phyloP scores from a whole-genome alignment of 2,797 vertebrate species.

The Sarcoramphus papa region DNA sequence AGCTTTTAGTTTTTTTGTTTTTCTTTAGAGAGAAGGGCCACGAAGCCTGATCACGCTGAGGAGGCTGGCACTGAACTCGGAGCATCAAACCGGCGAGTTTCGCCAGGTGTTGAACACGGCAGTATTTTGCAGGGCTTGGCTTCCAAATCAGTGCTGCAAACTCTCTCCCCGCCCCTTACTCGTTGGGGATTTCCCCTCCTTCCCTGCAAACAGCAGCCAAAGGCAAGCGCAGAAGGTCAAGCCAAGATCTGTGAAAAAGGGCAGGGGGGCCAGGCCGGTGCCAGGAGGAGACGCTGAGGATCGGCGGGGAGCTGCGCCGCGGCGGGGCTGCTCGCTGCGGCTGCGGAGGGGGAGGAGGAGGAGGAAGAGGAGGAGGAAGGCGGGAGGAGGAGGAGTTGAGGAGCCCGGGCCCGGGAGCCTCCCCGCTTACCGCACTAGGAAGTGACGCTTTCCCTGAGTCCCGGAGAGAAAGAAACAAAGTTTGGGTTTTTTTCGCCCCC shows the following conservation, averaged over 20 bases:
- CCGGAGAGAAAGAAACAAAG: constrained; percentile 74
- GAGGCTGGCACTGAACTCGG: not conserved
- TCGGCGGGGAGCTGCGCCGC: not conserved
- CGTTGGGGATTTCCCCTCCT: not conserved
- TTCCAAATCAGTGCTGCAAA: not conserved
- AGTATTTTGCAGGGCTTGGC: not conserved
- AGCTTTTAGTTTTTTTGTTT: not conserved
- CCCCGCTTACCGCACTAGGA: constrained; percentile 73
- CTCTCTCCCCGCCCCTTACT: not conserved
- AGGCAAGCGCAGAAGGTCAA: not conserved
- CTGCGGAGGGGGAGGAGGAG: not conserved
- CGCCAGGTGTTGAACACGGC: not conserved
- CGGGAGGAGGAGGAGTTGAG: constrained; percentile 58
- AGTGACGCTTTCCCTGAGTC: constrained; percentile 81
- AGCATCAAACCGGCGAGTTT: not conserved
- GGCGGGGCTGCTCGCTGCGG: not conserved
- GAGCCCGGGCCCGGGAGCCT: constrained; percentile 42
- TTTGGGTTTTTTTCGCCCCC: not conserved
- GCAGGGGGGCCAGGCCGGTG: not conserved
- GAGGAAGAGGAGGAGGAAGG: not conserved
- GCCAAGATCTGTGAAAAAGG: not conserved
- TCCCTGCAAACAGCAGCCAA: not conserved
- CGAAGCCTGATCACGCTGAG: not conserved
- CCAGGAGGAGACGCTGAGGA: not conserved
- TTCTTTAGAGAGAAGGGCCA: not conserved